Evolutionary conservation across 1,140 invertebrate species (phyloP), one percentile per base, ranked within the genome.

Genomic region (Caenorhabditis latens): DNA sequence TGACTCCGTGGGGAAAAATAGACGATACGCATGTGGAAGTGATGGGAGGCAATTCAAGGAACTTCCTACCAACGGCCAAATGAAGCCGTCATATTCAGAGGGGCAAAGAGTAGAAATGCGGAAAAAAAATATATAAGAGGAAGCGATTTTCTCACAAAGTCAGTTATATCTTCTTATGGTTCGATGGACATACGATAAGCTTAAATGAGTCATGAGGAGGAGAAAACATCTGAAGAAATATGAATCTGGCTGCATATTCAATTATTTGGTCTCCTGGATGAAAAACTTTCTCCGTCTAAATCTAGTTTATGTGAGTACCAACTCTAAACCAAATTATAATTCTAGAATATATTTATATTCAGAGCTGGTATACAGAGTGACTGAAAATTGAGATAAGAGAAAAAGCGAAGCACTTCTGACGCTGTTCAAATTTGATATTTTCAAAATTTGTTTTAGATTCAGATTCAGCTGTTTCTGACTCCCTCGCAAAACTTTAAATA

Each of bases 1-100:
- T 71, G 65, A 71, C 65, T 71, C 65, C 65, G 71, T 48, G 46
- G 71, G 46, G 71, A 79, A 50, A 79, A 79, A 79, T 79, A 79
- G 71, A 50, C 46, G 43, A 79, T 79, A 79, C 71, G 13, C 46
- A 21, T 50, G 71, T 79, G 43, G 19, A 48, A 50, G 46, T 79
- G 71, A 79, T 79, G 71, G 46, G 43, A 79, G 43, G 0, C 13
- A 71, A 50, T 79, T 79, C 71, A 19, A 50, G 46, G 71, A 79
- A 79, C 46, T 79, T 48, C 46, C 3, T 50, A 43, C 71, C 46
- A 32, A 32, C 32, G 32, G 0, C 32, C 32, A 79, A 79, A 50
- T 50, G 71, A 79, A 79, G 71, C 71, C 46, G 46, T 79, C 71
- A 79, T 79, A 50, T 79, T 79, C 43, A 79, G 71, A 79, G 14